A percentile compares a stretch with the other conserved stretches of the same genome.
Conservation (phyloP, 2,888 invertebrate genomes). For the Smittia aterrima region DNA sequence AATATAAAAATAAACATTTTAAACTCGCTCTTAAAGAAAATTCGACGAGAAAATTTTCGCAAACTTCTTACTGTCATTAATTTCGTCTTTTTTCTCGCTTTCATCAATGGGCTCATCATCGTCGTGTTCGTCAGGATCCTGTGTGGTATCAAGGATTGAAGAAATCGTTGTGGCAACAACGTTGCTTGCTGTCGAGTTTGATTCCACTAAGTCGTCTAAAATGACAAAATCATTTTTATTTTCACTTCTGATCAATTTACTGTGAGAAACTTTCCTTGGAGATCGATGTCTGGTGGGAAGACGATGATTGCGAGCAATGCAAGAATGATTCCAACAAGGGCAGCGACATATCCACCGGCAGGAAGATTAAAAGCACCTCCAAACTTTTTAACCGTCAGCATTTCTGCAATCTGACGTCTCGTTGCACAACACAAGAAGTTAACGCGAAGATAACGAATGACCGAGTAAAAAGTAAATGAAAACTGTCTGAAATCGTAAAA, state of each 20-base stretch:
- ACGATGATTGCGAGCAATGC: slow-evolving; percentile 5
- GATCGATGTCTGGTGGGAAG: slow-evolving; percentile 29
- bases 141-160: not conserved
- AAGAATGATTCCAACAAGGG: slow-evolving; percentile 9
- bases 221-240: not conserved
- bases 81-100: slow-evolving; percentile 23
- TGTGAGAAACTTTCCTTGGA: not conserved
- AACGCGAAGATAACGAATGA: slow-evolving; percentile 36
- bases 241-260: not conserved
- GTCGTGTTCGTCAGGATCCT: not conserved
- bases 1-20: slow-evolving; percentile 38
- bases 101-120: slow-evolving; percentile 7
- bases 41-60: not conserved
- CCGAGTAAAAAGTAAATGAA: slow-evolving; percentile 35
- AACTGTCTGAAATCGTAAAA: not conserved
- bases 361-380: slow-evolving; percentile 13
- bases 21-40: not conserved
- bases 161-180: not conserved
- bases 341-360: slow-evolving; percentile 23
- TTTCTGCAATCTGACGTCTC: not conserved
- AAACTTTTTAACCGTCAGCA: slow-evolving; percentile 39
- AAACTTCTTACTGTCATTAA: slow-evolving; percentile 34
- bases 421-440: slow-evolving; percentile 11
- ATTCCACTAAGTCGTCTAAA: slow-evolving; percentile 12
- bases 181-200: not conserved